phyloP scores from a whole-genome alignment of 2,797 vertebrate genomes.

The Spheniscus humboldti region DNA sequence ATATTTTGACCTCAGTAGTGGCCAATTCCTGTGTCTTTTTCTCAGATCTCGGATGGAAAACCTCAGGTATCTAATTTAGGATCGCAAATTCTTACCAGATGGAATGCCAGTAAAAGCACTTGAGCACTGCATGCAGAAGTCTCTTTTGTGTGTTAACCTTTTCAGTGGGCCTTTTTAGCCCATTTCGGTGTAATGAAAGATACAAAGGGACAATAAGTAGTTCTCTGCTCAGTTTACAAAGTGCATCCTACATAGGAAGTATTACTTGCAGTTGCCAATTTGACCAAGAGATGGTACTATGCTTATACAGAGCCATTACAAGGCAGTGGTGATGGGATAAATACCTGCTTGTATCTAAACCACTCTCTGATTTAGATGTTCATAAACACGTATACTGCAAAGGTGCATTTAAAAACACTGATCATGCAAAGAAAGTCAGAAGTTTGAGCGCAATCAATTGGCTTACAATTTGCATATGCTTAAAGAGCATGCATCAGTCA shows the following conservation, averaged over 20 bases:
- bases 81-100: background rate
- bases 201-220: background rate
- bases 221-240: background rate
- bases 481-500: background rate
- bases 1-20: background rate
- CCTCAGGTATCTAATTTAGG: background rate
- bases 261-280: background rate
- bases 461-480: background rate
- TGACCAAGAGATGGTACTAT: constrained; percentile 20
- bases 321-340: background rate
- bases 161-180: background rate
- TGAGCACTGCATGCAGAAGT: background rate
- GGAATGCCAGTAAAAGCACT: background rate
- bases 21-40: background rate
- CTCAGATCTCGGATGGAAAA: background rate
- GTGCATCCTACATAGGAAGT: background rate
- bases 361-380: background rate
- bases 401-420: background rate
- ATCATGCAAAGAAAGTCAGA: background rate
- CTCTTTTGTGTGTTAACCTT: background rate
- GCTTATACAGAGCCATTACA: background rate
- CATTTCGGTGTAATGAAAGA: background rate
- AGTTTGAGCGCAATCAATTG: background rate
- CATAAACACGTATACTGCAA: background rate
- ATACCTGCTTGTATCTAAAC: background rate